Percentiles rank a stretch among this genome's conserved stretches.
These are phyloP conservation scores for Cercocebus atys DNA, from an alignment of 2,113 vertebrate genomes.

Conservation along the genomic window DNA sequence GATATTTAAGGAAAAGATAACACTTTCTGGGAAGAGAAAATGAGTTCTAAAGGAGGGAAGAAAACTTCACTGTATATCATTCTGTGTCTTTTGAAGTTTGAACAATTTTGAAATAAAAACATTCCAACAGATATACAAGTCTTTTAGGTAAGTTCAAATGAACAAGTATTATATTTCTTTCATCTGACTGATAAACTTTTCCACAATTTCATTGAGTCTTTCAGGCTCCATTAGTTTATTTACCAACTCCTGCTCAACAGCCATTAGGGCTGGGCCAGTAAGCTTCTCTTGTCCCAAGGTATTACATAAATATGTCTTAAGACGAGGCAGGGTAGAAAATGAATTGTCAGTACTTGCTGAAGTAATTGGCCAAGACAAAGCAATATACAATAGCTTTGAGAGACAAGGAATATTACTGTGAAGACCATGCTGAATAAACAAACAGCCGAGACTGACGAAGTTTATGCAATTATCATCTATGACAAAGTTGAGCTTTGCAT, in stretches of 20 bases:
- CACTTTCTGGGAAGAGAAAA: neutral
- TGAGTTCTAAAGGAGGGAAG: neutral
- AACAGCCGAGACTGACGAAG: slow-evolving; percentile 58
- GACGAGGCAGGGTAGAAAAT: slow-evolving; percentile 64
- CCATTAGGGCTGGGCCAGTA: slow-evolving; percentile 69
- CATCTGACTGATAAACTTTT: slow-evolving; percentile 72
- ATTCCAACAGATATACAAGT: slow-evolving; percentile 25
- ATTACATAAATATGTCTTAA: slow-evolving; percentile 68
- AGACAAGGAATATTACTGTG: slow-evolving; percentile 72
- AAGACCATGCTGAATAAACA: slow-evolving; percentile 76
- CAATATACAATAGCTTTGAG: slow-evolving; percentile 66
- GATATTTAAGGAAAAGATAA: neutral
- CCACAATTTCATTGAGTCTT: slow-evolving; percentile 65
- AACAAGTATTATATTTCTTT: slow-evolving; percentile 40
- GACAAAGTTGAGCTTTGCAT: slow-evolving; percentile 73
- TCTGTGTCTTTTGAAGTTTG: neutral
- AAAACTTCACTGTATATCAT: neutral
- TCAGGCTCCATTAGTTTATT: slow-evolving; percentile 73
- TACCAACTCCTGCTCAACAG: slow-evolving; percentile 73
- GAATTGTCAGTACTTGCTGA: slow-evolving; percentile 48
- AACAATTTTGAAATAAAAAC: slow-evolving; percentile 36
- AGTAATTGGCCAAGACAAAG: slow-evolving; percentile 75
- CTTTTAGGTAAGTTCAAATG: slow-evolving; percentile 1
- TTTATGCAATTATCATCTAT: slow-evolving; percentile 31
- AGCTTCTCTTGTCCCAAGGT: slow-evolving; percentile 62